These are phyloP conservation scores for Cyanoramphus novaezelandiae DNA, from an alignment of 2,113 vertebrate species.

Conservation along the genomic window DNA sequence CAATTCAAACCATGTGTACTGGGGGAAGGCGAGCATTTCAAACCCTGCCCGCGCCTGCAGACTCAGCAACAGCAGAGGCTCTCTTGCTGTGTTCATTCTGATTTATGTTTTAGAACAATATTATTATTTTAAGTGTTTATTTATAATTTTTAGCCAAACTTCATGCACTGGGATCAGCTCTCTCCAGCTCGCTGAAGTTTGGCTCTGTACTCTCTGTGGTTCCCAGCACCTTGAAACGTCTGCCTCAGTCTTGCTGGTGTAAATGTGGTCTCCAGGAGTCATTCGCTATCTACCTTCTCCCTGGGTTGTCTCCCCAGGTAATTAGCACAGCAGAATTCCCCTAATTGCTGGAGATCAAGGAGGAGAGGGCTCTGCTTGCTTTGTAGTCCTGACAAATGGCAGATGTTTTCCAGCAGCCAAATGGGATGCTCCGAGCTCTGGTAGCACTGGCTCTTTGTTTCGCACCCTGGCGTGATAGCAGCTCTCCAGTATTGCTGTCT, in stretches of 20 bases:
- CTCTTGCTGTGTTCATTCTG: background rate
- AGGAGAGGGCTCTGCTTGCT: constrained; percentile 17
- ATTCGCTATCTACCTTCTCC: background rate
- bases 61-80: background rate
- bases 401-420: constrained; percentile 61
- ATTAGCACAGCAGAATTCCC: constrained; percentile 57
- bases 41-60: constrained; percentile 1
- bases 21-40: background rate
- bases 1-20: constrained; percentile 54
- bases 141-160: background rate
- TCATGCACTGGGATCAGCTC: background rate
- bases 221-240: background rate
- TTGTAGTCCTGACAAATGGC: constrained; percentile 31
- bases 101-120: background rate
- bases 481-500: background rate
- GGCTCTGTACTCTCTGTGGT: background rate
- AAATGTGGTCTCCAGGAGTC: background rate
- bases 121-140: background rate
- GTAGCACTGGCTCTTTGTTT: background rate
- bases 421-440: background rate
- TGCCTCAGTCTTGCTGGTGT: background rate
- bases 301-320: background rate
- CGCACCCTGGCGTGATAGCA: background rate
- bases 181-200: background rate
- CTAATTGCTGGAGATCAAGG: constrained; percentile 58